phyloP scores from a whole-genome alignment of 2,888 invertebrate species.

The Drosophila algonquin region DNA sequence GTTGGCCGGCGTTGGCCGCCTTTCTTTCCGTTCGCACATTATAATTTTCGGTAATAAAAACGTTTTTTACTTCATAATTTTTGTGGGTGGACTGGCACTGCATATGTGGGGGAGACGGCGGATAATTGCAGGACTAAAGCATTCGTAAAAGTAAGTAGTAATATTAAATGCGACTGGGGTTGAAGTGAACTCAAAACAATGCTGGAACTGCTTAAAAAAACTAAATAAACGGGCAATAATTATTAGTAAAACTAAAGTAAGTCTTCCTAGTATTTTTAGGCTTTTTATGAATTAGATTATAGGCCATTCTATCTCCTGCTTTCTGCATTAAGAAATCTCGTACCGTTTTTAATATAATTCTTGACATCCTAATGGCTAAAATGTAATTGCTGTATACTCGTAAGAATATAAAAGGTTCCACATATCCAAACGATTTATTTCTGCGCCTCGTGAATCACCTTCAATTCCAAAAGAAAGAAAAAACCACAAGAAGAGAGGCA shows the following conservation, averaged over 20 bases:
- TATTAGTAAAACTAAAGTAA: too few relatives aligned
- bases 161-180: not conserved
- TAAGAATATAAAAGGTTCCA: conserved; percentile 60
- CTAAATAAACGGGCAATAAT: not conserved
- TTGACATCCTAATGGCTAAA: too few relatives aligned
- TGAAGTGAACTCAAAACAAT: not conserved
- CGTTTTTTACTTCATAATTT: conserved; percentile 68
- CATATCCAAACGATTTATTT: conserved; percentile 45
- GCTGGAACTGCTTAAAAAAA: not conserved
- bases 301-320: too few relatives aligned
- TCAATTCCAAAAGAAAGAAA: conserved; percentile 21
- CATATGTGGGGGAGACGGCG: conserved; percentile 24
- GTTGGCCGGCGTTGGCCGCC: conserved; percentile 41
- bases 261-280: too few relatives aligned
- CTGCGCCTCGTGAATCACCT: conserved; percentile 65
- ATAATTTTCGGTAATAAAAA: conserved; percentile 82
- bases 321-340: not conserved
- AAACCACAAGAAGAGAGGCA: conserved; percentile 29
- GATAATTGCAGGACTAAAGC: conserved; percentile 59
- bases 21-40: conserved; percentile 56
- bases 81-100: conserved; percentile 48
- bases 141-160: not conserved
- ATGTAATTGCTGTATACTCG: conserved; percentile 1
- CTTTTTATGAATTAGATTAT: too few relatives aligned
- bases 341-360: not conserved